Evolutionary conservation across 2,797 vertebrate species (phyloP), one percentile per base, ranked within the genome.

Genomic region (Muraenolepis orangiensis): DNA sequence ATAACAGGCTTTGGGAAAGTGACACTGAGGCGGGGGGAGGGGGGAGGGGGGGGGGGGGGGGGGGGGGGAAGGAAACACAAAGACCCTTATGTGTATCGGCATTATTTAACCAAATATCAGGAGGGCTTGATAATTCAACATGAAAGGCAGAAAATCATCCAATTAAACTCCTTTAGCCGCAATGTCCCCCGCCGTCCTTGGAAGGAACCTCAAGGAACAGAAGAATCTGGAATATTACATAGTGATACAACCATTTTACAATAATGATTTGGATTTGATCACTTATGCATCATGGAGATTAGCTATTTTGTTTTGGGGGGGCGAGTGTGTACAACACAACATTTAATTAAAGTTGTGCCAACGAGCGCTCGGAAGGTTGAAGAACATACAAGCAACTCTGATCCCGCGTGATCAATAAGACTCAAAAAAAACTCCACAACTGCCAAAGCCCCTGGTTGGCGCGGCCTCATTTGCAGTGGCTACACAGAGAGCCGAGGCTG

Each of bases 401-500:
- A 42, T 42, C 40, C 36, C 8, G 40, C 18, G 8, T 51, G 18
- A 51, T 10, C 42, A 20, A 51, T 5, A 10, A 14, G 4, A 66
- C 26, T 11, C 11, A 28, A 23, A 66, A 66, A 66, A 3, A 23
- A n/a, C 6, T 1, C 28, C 42, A 51, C 36, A 61, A 71, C n/a
- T 38, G 29, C 28, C 18, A 69, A 74, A 75, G 3, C 51, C 70
- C 69, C 5, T 36, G 66, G 11, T 66, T 7, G 73, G 71, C 46
- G 32, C n/a, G 4, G 4, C 20, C 32, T 12, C 1, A 69, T 36
- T 76, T 68, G 71, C 18, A 46, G 69, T 74, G 0, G 31, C n/a
- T 72, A 23, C 2, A 51, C 1, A 68, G 31, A 26, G 71, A 67
- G 30, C 70, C 46, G 30, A 69, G 77, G 64, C n/a, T 28, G 71